Conservation (phyloP, 2,888 invertebrate species). For the Proisotoma minuta region DNA sequence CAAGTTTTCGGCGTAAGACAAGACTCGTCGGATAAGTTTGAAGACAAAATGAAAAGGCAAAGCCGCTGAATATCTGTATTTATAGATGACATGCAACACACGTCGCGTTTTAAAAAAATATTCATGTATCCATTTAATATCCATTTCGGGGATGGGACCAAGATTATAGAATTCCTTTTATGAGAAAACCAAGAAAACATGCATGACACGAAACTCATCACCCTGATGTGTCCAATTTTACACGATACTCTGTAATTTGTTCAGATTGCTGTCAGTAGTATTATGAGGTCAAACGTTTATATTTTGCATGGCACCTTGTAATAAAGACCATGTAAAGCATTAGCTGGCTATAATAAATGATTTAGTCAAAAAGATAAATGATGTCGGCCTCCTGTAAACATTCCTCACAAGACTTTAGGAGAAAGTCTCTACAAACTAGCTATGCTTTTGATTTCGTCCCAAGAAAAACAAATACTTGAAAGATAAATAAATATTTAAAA, state of each 20-base stretch:
- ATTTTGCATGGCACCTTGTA: no score
- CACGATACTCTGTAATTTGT: not conserved
- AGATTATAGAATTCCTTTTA: not conserved
- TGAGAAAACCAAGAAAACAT: not conserved
- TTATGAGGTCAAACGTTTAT: no score
- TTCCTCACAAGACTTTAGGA: no score
- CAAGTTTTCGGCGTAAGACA: not conserved
- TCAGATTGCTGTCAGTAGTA: not conserved
- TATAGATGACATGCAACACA: conserved; percentile 3
- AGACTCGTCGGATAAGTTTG: not conserved
- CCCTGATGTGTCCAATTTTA: not conserved
- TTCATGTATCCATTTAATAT: conserved; percentile 15
- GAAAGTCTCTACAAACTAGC: no score
- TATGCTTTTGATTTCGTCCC: no score
- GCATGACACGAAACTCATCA: not conserved
- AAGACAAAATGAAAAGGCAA: conserved; percentile 1
- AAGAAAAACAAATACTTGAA: no score
- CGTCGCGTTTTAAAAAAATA: conserved; percentile 11
- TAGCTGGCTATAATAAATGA: no score
- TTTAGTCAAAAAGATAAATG: no score
- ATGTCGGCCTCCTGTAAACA: no score
- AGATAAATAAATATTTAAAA: no score
- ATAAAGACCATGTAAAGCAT: no score
- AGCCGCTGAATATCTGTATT: not conserved
- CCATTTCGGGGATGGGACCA: conserved; percentile 8